Conservation (phyloP, 2,888 invertebrate genomes). For the Gerris lacustris region DNA sequence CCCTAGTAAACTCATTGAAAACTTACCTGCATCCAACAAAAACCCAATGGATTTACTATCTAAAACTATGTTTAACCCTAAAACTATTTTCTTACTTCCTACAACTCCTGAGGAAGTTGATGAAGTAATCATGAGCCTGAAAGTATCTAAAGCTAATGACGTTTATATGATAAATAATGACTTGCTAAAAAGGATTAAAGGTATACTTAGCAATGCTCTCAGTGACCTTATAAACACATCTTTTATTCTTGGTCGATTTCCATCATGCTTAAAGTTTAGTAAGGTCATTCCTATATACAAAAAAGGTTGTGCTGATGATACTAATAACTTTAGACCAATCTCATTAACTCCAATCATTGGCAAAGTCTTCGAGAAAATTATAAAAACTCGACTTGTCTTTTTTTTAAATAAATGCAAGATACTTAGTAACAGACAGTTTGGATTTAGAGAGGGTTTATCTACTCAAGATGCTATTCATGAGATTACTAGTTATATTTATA, state of each 20-base stretch:
- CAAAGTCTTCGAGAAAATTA: conserved; percentile 7
- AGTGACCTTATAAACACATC: neutral
- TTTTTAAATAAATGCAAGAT: neutral
- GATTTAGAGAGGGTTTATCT: neutral
- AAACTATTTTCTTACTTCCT: neutral
- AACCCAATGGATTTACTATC: too few relatives aligned
- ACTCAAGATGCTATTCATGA: neutral
- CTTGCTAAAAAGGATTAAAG: neutral
- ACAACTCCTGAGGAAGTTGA: neutral
- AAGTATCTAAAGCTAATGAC: neutral
- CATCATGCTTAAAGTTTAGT: neutral
- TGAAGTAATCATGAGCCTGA: neutral
- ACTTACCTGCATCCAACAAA: too few relatives aligned
- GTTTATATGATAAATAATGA: neutral
- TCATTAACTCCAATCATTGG: conserved; percentile 1
- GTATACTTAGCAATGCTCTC: neutral
- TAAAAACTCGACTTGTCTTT: neutral
- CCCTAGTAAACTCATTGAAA: too few relatives aligned
- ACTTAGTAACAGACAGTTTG: conserved; percentile 4
- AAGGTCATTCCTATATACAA: conserved; percentile 2
- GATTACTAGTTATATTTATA: conserved; percentile 1
- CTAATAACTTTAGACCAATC: conserved; percentile 1
- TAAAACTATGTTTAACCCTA: neutral
- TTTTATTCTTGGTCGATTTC: conserved; percentile 24
- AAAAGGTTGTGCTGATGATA: conserved; percentile 1